Conservation (phyloP, 2,797 vertebrate species). For the Rhinoraja longicauda region DNA sequence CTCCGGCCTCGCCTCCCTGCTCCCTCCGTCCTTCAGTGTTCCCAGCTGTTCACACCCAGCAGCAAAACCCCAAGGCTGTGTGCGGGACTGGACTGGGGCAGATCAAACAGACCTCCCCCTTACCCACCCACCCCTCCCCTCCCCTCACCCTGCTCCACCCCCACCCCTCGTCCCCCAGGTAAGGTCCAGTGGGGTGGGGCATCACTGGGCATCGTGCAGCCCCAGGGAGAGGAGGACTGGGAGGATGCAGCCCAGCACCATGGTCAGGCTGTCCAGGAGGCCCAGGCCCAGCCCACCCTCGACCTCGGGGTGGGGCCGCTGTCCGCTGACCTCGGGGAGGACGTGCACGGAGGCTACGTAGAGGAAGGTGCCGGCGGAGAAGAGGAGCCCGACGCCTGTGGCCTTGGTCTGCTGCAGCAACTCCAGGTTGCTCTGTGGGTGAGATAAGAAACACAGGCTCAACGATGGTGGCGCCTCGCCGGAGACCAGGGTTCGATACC, state of each 20-base stretch:
- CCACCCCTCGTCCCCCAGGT: too few species aligned
- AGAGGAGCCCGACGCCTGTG: conserved; percentile 62
- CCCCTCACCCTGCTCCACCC: too few species aligned
- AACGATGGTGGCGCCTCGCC: too few species aligned
- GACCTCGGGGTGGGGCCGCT: conserved; percentile 39
- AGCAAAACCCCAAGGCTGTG: too few species aligned
- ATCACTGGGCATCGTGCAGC: conserved; percentile 46
- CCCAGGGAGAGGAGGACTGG: conserved; percentile 56
- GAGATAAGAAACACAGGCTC: background rate
- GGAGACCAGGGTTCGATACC: too few species aligned
- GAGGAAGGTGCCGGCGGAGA: conserved; percentile 64
- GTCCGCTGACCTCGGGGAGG: conserved; percentile 59
- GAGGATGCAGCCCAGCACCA: conserved; percentile 60
- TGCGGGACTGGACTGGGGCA: too few species aligned
- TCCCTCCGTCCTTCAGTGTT: background rate
- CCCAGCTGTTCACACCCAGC: too few species aligned
- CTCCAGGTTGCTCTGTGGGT: conserved; percentile 53
- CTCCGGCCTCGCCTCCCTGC: background rate
- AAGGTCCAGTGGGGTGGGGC: too few species aligned
- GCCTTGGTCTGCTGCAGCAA: conserved; percentile 47
- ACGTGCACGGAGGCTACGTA: conserved; percentile 63
- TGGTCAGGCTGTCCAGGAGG: conserved; percentile 57
- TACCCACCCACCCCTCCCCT: too few species aligned
- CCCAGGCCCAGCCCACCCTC: conserved; percentile 50
- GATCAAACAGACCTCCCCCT: too few species aligned